These are phyloP conservation scores for Pseudochirops corinnae DNA, from an alignment of 2,797 vertebrate genomes.

Conservation along the genomic window DNA sequence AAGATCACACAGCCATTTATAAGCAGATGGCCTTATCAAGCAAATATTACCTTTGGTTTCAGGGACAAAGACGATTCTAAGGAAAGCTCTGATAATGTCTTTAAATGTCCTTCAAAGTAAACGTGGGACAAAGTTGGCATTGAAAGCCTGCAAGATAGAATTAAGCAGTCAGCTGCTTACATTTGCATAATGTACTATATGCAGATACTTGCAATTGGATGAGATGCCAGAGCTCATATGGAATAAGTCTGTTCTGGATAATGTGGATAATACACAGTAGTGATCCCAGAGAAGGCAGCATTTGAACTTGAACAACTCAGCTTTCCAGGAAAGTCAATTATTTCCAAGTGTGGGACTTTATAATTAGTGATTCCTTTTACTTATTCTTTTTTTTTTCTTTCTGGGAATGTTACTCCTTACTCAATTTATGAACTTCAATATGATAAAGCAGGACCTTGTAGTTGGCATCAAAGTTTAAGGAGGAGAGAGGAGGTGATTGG, in stretches of 20 bases:
- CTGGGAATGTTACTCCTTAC: neutral
- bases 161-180: neutral
- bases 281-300: neutral
- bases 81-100: constrained; percentile 37
- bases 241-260: neutral
- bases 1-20: neutral
- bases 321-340: neutral
- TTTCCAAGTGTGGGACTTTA: neutral
- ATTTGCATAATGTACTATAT: neutral
- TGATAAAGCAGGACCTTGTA: neutral
- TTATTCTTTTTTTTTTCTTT: neutral
- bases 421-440: constrained; percentile 6
- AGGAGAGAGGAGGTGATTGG: neutral
- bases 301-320: neutral
- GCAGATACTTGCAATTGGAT: neutral
- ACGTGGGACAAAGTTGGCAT: neutral
- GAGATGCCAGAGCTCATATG: neutral
- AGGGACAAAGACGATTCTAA: constrained; percentile 16
- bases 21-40: neutral
- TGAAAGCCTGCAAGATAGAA: constrained; percentile 6
- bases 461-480: neutral
- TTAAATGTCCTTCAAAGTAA: constrained; percentile 7
- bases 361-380: too few species aligned
- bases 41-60: neutral
- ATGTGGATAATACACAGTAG: fast-evolving